Conservation (phyloP, 2,888 invertebrate species). For the Limenitis camilla region DNA sequence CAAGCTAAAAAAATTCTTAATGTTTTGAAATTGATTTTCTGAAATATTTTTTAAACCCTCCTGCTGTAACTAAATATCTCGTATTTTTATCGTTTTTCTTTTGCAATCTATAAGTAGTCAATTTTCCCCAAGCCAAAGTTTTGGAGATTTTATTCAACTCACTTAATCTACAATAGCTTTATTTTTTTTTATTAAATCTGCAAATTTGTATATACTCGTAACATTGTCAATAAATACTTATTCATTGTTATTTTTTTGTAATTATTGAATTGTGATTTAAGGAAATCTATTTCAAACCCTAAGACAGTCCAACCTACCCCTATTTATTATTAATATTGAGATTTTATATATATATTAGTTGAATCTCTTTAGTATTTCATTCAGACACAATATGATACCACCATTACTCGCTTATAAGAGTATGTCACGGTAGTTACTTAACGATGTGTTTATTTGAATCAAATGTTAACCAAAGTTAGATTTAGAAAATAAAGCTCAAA, state of each 20-base stretch:
- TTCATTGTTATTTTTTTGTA: conserved; percentile 7
- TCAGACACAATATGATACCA: conserved; percentile 51
- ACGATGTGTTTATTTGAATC: conserved; percentile 6
- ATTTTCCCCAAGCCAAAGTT: too few relatives aligned
- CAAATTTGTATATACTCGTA: too few relatives aligned
- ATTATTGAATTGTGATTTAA: not conserved
- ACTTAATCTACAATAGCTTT: too few relatives aligned
- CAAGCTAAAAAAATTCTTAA: not conserved
- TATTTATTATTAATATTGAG: conserved; percentile 38
- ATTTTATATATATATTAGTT: conserved; percentile 48
- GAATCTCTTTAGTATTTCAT: conserved; percentile 47
- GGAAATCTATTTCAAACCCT: conserved; percentile 65
- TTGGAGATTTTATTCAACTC: too few relatives aligned
- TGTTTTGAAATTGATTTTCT: conserved; percentile 55
- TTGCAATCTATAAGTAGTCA: too few relatives aligned
- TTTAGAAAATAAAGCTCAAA: conserved; percentile 54
- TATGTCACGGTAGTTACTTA: conserved; percentile 16
- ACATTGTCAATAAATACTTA: not conserved
- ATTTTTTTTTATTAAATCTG: too few relatives aligned
- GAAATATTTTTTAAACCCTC: conserved; percentile 4
- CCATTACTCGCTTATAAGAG: conserved; percentile 33
- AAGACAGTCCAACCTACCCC: conserved; percentile 50
- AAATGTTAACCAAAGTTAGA: conserved; percentile 30
- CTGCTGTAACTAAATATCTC: not conserved
- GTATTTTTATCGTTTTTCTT: too few relatives aligned